phyloP scores from a whole-genome alignment of 2,888 invertebrate species.

The Amphimallon solstitiale region DNA sequence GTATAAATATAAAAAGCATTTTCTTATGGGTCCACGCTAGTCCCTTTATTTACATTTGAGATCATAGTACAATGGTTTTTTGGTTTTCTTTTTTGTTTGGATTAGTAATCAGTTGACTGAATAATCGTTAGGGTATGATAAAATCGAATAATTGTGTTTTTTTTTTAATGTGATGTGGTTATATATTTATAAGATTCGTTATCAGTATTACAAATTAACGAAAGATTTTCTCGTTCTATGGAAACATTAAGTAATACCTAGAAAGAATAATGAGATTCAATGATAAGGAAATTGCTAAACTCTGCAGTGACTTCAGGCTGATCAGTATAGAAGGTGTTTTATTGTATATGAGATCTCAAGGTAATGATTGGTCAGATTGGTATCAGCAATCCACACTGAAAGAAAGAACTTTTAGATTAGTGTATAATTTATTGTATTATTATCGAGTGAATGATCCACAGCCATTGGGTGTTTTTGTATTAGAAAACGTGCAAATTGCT shows the following conservation, averaged over 20 bases:
- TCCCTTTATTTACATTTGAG: too few relatives aligned
- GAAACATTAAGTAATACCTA: neutral
- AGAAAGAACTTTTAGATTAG: constrained; percentile 81
- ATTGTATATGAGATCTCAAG: constrained; percentile 73
- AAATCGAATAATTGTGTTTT: too few relatives aligned
- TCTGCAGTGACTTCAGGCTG: constrained; percentile 66
- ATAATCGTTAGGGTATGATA: too few relatives aligned
- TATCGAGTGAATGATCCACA: constrained; percentile 75
- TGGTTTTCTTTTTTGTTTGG: too few relatives aligned
- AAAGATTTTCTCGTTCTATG: neutral
- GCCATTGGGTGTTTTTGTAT: constrained; percentile 77
- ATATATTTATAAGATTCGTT: constrained; percentile 12
- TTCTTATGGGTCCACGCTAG: too few relatives aligned
- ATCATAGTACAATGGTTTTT: too few relatives aligned
- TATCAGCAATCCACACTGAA: constrained; percentile 68
- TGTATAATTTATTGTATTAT: constrained; percentile 80
- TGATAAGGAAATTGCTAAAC: constrained; percentile 72
- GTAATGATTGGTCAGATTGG: constrained; percentile 65
- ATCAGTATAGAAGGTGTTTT: constrained; percentile 76
- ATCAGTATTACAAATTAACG: neutral
- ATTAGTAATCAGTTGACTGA: too few relatives aligned
- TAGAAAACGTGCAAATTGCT: constrained; percentile 78
- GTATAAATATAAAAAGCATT: too few relatives aligned
- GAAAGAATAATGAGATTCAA: constrained; percentile 74
- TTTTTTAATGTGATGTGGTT: too few relatives aligned